A percentile compares a stretch with the other conserved stretches of the same genome.
Conservation (phyloP, 2,797 vertebrate genomes). For the Coranthus polyacanthus region DNA sequence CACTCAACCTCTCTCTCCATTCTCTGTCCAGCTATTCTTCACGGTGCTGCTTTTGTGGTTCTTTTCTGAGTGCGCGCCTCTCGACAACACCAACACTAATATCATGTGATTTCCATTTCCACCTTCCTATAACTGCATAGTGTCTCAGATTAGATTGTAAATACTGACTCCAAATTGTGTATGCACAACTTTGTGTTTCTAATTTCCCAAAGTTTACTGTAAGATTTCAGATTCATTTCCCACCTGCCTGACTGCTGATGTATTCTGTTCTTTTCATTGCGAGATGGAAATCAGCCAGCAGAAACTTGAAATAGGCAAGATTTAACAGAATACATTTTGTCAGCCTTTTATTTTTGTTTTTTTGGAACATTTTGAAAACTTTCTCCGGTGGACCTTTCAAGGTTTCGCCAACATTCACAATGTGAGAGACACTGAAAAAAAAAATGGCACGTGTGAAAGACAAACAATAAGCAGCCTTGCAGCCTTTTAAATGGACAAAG, state of each 20-base stretch:
- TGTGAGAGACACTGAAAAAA: not conserved
- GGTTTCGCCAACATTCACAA: not conserved
- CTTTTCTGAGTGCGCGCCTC: conserved; percentile 34
- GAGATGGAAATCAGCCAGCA: conserved; percentile 29
- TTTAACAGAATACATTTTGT: conserved; percentile 11
- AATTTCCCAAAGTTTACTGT: conserved; percentile 44
- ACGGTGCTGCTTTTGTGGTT: conserved; percentile 43
- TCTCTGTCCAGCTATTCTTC: conserved; percentile 63
- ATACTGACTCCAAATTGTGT: conserved; percentile 25
- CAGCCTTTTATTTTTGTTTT: not conserved
- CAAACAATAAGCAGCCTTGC: conserved; percentile 8
- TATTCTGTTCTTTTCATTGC: conserved; percentile 32
- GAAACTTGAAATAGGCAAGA: conserved; percentile 23
- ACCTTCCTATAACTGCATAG: conserved; percentile 16
- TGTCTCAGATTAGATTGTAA: conserved; percentile 17
- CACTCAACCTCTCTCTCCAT: conserved; percentile 37
- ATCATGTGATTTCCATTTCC: conserved; percentile 34
- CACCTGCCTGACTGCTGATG: conserved; percentile 38
- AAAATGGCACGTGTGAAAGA: not conserved
- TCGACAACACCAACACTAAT: conserved; percentile 7
- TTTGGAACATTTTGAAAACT: not conserved
- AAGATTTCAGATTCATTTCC: conserved; percentile 53
- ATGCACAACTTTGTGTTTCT: conserved; percentile 11
- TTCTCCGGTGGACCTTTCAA: conserved; percentile 16
- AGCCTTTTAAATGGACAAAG: not conserved